A percentile compares a stretch with the other conserved stretches of the same genome.
Conservation (phyloP, 2,888 invertebrate genomes). For the Microplitis manilae region DNA sequence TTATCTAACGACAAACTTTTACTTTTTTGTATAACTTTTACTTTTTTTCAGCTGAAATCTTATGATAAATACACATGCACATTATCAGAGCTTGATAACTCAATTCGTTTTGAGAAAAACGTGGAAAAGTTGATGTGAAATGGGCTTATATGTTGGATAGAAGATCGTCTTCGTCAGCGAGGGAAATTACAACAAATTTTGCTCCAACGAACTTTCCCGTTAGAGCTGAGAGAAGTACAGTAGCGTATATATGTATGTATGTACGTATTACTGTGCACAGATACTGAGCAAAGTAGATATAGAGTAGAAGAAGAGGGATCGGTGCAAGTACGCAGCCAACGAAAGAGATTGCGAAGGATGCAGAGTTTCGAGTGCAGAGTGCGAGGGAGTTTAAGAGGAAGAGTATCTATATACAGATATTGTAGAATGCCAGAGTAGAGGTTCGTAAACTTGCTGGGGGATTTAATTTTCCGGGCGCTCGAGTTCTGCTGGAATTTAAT, state of each 20-base stretch:
- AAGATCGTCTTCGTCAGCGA: conserved; percentile 9
- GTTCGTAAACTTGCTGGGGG: conserved; percentile 39
- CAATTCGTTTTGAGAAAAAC: neutral
- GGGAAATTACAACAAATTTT: conserved; percentile 18
- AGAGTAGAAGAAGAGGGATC: neutral
- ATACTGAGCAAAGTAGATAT: neutral
- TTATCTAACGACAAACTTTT: neutral
- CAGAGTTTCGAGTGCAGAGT: neutral
- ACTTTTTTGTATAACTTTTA: neutral
- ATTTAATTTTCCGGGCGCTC: conserved; percentile 42
- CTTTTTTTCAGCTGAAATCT: neutral
- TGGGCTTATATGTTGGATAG: neutral
- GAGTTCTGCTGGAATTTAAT: conserved; percentile 30
- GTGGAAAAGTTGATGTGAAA: neutral
- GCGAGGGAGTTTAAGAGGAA: conserved; percentile 21
- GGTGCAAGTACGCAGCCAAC: neutral
- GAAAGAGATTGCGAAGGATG: conserved; percentile 1
- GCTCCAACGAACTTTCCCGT: conserved; percentile 12
- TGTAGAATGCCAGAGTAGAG: conserved; percentile 1
- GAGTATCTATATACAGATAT: conserved; percentile 26
- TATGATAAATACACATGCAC: neutral
- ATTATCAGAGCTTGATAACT: neutral
- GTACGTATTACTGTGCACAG: neutral
- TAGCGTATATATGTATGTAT: neutral
- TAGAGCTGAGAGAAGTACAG: conserved; percentile 3